These are phyloP conservation scores for Ichneumoninae sp. DNA, from an alignment of 2,888 invertebrate genomes.

Conservation along the genomic window DNA sequence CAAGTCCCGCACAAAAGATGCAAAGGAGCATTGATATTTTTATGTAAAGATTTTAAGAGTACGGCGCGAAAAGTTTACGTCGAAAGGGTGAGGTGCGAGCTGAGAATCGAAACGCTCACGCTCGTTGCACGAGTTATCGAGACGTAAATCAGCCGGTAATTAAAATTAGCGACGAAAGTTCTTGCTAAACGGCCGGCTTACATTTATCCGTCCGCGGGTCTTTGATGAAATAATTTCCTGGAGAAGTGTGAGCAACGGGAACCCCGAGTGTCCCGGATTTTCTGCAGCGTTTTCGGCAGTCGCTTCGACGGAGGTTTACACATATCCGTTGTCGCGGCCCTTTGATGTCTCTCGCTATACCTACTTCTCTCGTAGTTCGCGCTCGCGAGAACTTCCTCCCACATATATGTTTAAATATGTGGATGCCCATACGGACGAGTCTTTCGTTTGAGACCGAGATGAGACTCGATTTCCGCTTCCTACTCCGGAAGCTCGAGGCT, in stretches of 20 bases:
- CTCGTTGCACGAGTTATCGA: slow-evolving; percentile 30
- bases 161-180: slow-evolving; percentile 82
- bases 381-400: slow-evolving; percentile 49
- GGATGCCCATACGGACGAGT: slow-evolving; percentile 4
- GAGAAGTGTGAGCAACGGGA: slow-evolving; percentile 69
- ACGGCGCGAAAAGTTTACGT: slow-evolving; percentile 15
- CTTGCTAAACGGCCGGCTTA: slow-evolving; percentile 83
- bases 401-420: slow-evolving; percentile 34
- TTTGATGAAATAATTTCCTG: slow-evolving; percentile 81
- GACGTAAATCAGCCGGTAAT: slow-evolving; percentile 81
- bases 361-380: slow-evolving; percentile 63
- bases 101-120: neutral
- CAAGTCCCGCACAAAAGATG: slow-evolving; percentile 10
- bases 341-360: slow-evolving; percentile 81
- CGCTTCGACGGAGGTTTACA: slow-evolving; percentile 75
- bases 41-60: neutral
- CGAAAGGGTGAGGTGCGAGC: slow-evolving; percentile 18
- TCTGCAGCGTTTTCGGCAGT: slow-evolving; percentile 55
- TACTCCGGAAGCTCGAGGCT: slow-evolving; percentile 53
- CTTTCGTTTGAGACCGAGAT: slow-evolving; percentile 45
- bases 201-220: slow-evolving; percentile 82
- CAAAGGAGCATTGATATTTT: slow-evolving; percentile 41
- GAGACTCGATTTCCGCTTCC: slow-evolving; percentile 66
- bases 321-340: slow-evolving; percentile 83
- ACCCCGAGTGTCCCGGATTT: slow-evolving; percentile 54